Evolutionary conservation across 2,797 vertebrate genomes (phyloP), one percentile per base, ranked within the genome.

Genomic region (Muscicapa striata): DNA sequence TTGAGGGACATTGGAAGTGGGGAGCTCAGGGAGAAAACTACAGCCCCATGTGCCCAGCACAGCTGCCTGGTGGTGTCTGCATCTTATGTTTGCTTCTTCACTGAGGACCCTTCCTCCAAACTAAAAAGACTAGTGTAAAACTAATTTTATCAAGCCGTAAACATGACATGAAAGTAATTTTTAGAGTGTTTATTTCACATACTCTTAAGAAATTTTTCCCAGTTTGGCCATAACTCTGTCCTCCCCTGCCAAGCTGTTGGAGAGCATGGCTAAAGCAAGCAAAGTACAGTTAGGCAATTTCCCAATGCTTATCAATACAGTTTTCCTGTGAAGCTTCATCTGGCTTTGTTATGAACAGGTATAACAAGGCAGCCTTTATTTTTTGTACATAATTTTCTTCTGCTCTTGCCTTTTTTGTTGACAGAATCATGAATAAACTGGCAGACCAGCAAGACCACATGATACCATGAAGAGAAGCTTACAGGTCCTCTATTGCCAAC

Each of bases 381-480:
- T 82, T 79, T 36, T 32, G 61, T 57, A 51, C 67, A 40, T 74
- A 2, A 34, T 87, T 82, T 89, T 92, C 40, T 95, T 88, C 61
- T 97, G 93, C 62, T 84, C 87, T 79, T 90, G 15, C 67, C 97
- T 94, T 96, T 82, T 97, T 94, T 78, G 29, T 90, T 98, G 97
- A 98, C 98, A 99, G 98, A 99, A 99, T 98, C 99, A 99, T 99
- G 99, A 99, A 98, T 99, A 99, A 99, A 99, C 98, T 99, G 98
- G 98, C 98, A 98, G 98, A 99, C 97, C 98, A 98, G 96, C 98
- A 98, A 98, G 99, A 99, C 98, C 98, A 99, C 98, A 99, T 99
- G 98, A 99, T 99, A 99, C 98, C 99, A 99, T 99, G 99, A 99
- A 99, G 99, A 99, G 98, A 98, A 99, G 99, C 98, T 99, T 98